Base-by-base conservation (phyloP, 1,140 invertebrate genomes). In the Nylanderia fulva region DNA sequence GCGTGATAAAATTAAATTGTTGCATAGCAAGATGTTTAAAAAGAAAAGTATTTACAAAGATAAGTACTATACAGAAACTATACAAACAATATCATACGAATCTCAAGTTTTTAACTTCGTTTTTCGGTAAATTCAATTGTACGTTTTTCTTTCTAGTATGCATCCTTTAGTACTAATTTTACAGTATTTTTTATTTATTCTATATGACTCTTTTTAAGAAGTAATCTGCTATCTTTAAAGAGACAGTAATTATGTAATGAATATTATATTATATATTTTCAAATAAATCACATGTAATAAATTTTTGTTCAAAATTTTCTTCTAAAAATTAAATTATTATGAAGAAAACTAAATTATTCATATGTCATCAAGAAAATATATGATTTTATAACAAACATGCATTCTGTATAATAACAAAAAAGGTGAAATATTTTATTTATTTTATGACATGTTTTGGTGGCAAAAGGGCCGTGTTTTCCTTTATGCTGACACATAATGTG, bases 341-440 rank as follows among this genome's bases (percentile, higher is more conserved):
- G 24, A 21, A 21, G 9, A 56, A 74, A 8, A 33, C 56, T 24
- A 74, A 74, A 58, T 74, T 74, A 58, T 58, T 33, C 4, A 1
- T 13, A 6, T 52, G 36, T 24, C 29, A 58, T 24, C 29, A 36
- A 74, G 4, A 56, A 5, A 36, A 15, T 18, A 4, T 56, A 13
- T 24, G 24, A 1, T 15, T 18, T 11, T 39, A 1, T 36, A 6
- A 68, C 7, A 27, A 29, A 48, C 15, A 48, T 24, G 13, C 5
- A 61, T 33, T 21, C 21, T 60, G 11, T 77, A n/a, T n/a, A n/a
- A n/a, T n/a, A 48, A 52, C 13, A 48, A 21, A 63, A 8, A 52
- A 68, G 13, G 11, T 33, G 1, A 54, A 68, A 54, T n/a, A n/a
- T 69, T 48, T 79, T 68, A 64, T 24, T 69, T 69, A 56, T 27